These are phyloP conservation scores for Leptinotarsa tumamoca DNA, from an alignment of 2,888 invertebrate genomes.

Conservation along the genomic window DNA sequence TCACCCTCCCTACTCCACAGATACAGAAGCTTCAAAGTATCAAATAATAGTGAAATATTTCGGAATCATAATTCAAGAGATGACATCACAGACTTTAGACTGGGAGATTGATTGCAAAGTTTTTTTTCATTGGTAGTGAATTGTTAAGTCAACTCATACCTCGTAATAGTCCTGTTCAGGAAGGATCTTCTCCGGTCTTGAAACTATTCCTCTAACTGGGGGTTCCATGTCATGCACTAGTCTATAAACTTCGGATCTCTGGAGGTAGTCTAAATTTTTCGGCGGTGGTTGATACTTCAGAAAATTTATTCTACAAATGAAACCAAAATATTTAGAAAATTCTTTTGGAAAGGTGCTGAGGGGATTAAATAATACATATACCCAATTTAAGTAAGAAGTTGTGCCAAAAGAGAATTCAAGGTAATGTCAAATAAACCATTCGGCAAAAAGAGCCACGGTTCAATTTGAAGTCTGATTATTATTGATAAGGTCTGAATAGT, in stretches of 20 bases:
- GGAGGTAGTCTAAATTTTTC: conserved; percentile 78
- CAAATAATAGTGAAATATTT: no score
- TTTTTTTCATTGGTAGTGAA: no score
- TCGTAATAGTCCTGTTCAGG: conserved; percentile 74
- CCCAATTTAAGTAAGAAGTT: background rate
- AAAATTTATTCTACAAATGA: conserved; percentile 83
- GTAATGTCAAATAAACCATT: background rate
- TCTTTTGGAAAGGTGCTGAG: background rate
- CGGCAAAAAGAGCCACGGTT: no score
- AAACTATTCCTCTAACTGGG: conserved; percentile 76
- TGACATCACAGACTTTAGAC: no score
- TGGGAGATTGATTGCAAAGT: no score
- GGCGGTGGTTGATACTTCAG: conserved; percentile 89
- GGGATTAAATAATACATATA: background rate
- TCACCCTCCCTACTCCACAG: no score
- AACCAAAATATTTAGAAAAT: background rate
- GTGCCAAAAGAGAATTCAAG: background rate
- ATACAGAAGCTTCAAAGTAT: no score
- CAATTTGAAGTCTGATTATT: no score
- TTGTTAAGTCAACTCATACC: conserved; percentile 36
- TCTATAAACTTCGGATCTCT: conserved; percentile 84
- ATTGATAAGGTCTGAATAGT: no score
- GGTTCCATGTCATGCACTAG: conserved; percentile 80
- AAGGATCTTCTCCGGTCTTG: conserved; percentile 73
- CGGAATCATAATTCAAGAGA: no score